These are phyloP conservation scores for Pygoscelis antarcticus DNA, from an alignment of 2,113 vertebrate genomes.

Conservation along the genomic window DNA sequence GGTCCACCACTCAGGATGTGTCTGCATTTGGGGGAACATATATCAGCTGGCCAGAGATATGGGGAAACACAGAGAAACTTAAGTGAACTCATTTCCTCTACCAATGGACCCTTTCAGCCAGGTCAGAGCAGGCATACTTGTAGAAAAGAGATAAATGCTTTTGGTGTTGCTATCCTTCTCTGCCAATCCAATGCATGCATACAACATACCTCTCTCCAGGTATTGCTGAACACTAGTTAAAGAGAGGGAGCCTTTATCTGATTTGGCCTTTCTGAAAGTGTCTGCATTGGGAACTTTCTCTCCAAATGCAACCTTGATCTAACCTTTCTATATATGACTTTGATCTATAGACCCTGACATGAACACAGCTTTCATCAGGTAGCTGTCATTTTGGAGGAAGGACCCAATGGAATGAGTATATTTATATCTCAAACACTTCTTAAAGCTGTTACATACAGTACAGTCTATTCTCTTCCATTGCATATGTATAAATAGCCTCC, in stretches of 20 bases:
- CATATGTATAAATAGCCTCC: constrained; percentile 37
- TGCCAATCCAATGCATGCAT: background rate
- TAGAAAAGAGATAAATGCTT: background rate
- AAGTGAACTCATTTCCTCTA: background rate
- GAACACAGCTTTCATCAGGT: background rate
- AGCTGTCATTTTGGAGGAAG: constrained; percentile 1
- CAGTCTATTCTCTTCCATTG: constrained; percentile 29
- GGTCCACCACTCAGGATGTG: background rate
- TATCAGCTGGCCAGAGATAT: background rate
- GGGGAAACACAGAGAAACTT: background rate
- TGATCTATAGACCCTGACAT: background rate
- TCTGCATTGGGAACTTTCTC: background rate
- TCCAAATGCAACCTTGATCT: background rate
- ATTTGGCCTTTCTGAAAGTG: background rate
- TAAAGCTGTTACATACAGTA: constrained; percentile 36
- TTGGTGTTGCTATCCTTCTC: background rate
- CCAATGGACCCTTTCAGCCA: background rate
- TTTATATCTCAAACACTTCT: constrained; percentile 24
- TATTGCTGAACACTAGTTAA: background rate
- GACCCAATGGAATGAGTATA: background rate
- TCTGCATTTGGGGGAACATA: background rate
- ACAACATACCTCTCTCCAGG: background rate
- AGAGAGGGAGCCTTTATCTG: background rate
- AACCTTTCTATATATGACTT: background rate
- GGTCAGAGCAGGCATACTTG: background rate